These are phyloP conservation scores for Hydropotes inermis DNA, from an alignment of 2,113 vertebrate species.

Conservation along the genomic window DNA sequence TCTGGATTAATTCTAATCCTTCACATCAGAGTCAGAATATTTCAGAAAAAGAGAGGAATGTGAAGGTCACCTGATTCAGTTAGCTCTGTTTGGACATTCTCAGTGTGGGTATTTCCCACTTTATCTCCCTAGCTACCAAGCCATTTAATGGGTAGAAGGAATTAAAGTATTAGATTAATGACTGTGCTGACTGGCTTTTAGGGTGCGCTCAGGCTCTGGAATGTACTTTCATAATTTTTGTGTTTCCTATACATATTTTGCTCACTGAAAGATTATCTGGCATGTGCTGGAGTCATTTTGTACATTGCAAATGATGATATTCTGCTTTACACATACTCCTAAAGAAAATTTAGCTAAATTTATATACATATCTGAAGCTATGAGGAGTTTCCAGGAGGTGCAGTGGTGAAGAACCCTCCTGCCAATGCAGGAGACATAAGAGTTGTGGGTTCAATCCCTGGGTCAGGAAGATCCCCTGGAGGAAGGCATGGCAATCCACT, in stretches of 20 bases:
- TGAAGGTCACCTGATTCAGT: background rate
- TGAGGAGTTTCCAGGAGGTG: background rate
- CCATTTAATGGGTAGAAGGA: background rate
- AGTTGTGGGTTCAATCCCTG: background rate
- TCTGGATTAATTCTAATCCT: background rate
- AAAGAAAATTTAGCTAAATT: background rate
- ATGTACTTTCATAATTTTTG: background rate
- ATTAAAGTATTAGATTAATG: background rate
- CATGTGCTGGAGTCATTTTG: background rate
- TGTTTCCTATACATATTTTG: background rate
- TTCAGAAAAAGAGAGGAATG: background rate
- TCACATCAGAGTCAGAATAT: background rate
- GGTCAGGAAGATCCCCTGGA: background rate
- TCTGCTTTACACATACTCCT: background rate
- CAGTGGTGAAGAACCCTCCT: background rate
- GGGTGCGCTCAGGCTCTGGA: background rate
- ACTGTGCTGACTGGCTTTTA: background rate
- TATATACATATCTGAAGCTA: background rate
- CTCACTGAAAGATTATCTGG: background rate
- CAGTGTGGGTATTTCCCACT: fast-evolving
- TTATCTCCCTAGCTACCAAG: background rate
- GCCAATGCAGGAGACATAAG: background rate
- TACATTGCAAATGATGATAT: background rate
- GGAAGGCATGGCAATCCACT: background rate
- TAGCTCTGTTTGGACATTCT: background rate